Base-by-base conservation (phyloP, 2,888 invertebrate genomes). In the Scotopteryx bipunctaria region DNA sequence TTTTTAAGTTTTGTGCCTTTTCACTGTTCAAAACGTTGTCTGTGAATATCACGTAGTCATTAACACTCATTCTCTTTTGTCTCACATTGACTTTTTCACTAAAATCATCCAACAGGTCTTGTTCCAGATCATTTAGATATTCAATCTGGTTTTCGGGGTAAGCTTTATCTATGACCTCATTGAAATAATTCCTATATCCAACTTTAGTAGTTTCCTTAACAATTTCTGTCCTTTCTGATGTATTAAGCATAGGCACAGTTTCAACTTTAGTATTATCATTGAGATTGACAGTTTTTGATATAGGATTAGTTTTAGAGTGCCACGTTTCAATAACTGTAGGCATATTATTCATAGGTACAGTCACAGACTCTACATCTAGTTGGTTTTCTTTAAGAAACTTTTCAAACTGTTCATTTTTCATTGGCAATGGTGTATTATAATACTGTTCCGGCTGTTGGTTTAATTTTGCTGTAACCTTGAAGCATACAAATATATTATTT, bases 351-450 rank as follows among this genome's bases (percentile, higher is more conserved):
- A 73, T 45, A 1, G 84, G 78, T 0, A 72, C 55, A 0, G 79
- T 85, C 0, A 86, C 73, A 0, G 73, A 73, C 2, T 69, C 62
- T 0, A 86, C 78, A 17, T 83, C 85, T 16, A 86, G 54, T 0
- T 69, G 16, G 23, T 83, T 61, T 0, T 77, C 74, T 57, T 72
- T 81, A 0, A 86, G 67, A 55, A 86, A 86, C 1, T 66, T 73
- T 1, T 83, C 59, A 40, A 86, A 86, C 0, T 80, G 78, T 0
- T 60, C 31, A 1, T 57, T 59, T 5, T 57, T 64, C 86, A 86
- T 86, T 5, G 86, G 86, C 2, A 86, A 25, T 0, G 83, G 84
- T 0, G 82, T 83, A n/a, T 69, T 64, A 45, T 71, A 86, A 43
- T 76, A 74, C 38, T 84, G 86, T 5, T 63, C 4, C 1, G 86